Evolutionary conservation across 2,888 invertebrate species (phyloP), one percentile per base, ranked within the genome.

Genomic region (Yponomeuta evonymella): DNA sequence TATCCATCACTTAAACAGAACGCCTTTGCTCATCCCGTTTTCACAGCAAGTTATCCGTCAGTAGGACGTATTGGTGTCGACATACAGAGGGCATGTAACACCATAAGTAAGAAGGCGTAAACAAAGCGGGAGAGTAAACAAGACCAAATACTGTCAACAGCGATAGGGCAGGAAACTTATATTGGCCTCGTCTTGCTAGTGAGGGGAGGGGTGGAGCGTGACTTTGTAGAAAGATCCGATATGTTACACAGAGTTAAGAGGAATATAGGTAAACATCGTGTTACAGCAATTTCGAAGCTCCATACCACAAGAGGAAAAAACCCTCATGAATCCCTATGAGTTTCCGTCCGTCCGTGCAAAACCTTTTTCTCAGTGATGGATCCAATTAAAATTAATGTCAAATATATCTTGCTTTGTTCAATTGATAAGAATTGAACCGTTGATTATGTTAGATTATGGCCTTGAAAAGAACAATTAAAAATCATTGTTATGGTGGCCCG

Each of bases 91-190:
- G 71, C 71, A 73, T 72, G 71, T 73, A 73, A 67, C 71, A 58
- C 72, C 70, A 72, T 75, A 74, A 75, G 74, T 72, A 73, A 73
- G 72, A 64, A 69, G 69, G 67, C 71, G 73, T 74, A 75, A 75
- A 75, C 75, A 74, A 73, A 75, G 72, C 72, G 23, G 23, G 71
- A 64, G 48, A 48, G 74, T 73, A 74, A 75, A 74, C 75, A 75
- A 73, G 64, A 66, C 51, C 72, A 73, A 73, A 72, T 71, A 70
- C 58, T 70, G 63, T 67, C 48, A 66, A 71, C 71, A 65, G 64
- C 80, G 82, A 83, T 81, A 81, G 76, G 79, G 75, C 77, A 78
- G 76, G 73, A 77, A 83, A 83, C 83, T 83, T 84, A 83, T 81
- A 84, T 83, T 81, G 81, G 81, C 77, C 15, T 51, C 51, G 51